Evolutionary conservation across 2,888 invertebrate species (phyloP).

Genomic region (Hydroisotoma schaefferi): DNA sequence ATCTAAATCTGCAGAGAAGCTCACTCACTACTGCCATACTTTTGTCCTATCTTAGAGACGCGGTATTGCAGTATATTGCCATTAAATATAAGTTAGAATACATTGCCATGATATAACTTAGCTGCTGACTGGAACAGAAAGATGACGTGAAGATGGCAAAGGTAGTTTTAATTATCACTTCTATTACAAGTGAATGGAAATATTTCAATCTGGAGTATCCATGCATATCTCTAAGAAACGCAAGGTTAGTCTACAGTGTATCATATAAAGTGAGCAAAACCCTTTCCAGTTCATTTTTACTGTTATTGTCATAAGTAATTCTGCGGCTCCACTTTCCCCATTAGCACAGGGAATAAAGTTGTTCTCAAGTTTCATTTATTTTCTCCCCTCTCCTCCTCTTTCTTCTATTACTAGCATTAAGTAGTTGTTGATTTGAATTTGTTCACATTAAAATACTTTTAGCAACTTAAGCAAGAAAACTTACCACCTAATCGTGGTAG

Average conservation of each 20-base stretch:
- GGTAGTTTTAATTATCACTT: background rate
- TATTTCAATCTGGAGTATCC: background rate
- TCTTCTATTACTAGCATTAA: too few relatives aligned
- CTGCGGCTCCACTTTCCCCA: conserved; percentile 4
- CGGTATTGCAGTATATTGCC: background rate
- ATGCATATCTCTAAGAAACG: background rate
- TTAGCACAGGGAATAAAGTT: background rate
- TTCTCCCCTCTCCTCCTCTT: background rate
- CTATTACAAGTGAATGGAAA: background rate
- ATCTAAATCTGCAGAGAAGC: too few relatives aligned
- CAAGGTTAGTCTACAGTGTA: too few relatives aligned
- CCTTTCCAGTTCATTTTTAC: conserved; percentile 28
- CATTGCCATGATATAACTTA: background rate
- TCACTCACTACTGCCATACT: too few relatives aligned
- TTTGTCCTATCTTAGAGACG: background rate
- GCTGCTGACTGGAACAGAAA: background rate
- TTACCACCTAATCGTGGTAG: too few relatives aligned
- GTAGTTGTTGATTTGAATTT: too few relatives aligned
- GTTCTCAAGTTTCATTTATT: background rate
- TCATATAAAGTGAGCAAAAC: too few relatives aligned
- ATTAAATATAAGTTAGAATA: too few relatives aligned
- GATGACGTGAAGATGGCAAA: background rate
- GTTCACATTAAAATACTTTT: conserved; percentile 5
- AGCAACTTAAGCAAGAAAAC: too few relatives aligned
- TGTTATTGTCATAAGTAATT: conserved; percentile 33